Conservation (phyloP, 92 coral and sea anemone species). For the Hydrozoanthus gracilis region DNA sequence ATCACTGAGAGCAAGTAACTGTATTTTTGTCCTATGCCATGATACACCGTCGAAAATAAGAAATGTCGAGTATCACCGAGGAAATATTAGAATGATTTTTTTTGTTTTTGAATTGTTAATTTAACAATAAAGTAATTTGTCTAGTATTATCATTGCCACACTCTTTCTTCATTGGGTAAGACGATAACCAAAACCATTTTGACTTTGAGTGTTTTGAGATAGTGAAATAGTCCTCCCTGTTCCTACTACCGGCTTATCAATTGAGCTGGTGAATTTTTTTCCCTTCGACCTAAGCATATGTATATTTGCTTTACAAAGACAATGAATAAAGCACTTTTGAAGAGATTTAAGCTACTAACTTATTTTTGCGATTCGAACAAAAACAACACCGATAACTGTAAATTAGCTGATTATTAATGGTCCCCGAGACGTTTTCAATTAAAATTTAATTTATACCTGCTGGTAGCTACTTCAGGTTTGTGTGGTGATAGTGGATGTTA, state of each 20-base stretch:
- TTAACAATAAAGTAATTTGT: constrained; percentile 14
- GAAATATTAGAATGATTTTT: not conserved
- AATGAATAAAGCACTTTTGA: not conserved
- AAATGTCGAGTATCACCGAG: not conserved
- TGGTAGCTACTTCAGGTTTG: not conserved
- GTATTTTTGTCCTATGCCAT: too few relatives aligned
- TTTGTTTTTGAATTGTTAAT: constrained; percentile 22
- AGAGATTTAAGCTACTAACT: not conserved
- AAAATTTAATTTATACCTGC: constrained; percentile 40
- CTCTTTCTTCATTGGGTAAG: constrained; percentile 16
- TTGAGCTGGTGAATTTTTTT: not conserved
- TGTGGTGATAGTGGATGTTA: not conserved
- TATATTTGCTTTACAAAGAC: not conserved
- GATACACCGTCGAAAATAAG: not conserved
- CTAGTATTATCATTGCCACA: not conserved
- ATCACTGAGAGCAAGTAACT: not conserved
- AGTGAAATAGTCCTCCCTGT: not conserved
- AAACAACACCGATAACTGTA: not conserved
- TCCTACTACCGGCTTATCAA: not conserved
- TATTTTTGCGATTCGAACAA: not conserved
- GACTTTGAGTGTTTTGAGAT: not conserved
- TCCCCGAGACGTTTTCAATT: constrained; percentile 43
- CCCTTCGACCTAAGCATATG: not conserved
- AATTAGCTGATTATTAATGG: constrained; percentile 6
- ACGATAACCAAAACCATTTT: not conserved